Conservation (phyloP, 2,113 vertebrate genomes). For the Saguinus imperator region DNA sequence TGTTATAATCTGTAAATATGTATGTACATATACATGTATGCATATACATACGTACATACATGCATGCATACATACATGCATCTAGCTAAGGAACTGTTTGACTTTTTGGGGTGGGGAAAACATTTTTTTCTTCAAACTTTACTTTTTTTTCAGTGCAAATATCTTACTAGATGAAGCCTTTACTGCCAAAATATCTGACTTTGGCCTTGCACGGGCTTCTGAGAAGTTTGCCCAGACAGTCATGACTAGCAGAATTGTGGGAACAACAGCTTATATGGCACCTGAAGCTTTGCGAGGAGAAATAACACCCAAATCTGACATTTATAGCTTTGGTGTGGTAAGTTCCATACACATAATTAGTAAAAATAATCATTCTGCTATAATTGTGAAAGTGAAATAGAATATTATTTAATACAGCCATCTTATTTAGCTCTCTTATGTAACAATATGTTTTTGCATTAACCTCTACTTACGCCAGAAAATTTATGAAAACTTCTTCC, state of each 20-base stretch:
- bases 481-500: not conserved
- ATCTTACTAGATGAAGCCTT: conserved; percentile 92
- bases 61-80: not conserved
- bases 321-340: conserved; percentile 98
- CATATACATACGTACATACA: not conserved
- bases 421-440: not conserved
- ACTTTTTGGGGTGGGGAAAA: conserved; percentile 19
- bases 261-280: conserved; percentile 97
- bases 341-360: conserved; percentile 53
- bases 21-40: not conserved
- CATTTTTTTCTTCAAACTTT: not conserved
- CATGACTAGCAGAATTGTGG: conserved; percentile 94
- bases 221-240: conserved; percentile 88
- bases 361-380: not conserved
- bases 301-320: conserved; percentile 94
- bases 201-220: conserved; percentile 94
- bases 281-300: conserved; percentile 96
- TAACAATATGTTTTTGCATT: not conserved
- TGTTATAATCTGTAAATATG: not conserved
- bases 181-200: conserved; percentile 95
- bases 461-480: not conserved
- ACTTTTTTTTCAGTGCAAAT: conserved; percentile 88
- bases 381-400: not conserved
- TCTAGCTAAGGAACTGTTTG: not conserved
- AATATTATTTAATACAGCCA: not conserved